Evolutionary conservation across 2,888 invertebrate genomes (phyloP), one percentile per base, ranked within the genome.

Genomic region (Cephus runcator): DNA sequence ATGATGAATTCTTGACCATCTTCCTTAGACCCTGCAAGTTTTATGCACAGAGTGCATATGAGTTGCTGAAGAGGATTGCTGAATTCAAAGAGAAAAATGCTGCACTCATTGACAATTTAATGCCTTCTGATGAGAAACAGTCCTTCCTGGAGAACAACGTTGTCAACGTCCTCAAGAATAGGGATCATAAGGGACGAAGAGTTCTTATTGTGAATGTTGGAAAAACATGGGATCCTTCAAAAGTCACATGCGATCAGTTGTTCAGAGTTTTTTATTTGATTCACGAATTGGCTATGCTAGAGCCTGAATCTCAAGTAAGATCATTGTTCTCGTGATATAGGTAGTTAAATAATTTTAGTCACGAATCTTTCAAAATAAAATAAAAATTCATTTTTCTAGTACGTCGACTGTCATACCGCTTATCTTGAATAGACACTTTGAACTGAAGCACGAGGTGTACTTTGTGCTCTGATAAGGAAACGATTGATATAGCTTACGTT

Each of bases 11-110:
- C 73, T 93, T 97, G 12, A 92, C 94, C n/a, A 95, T 96, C 81
- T 96, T 96, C 88, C 92, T 97, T 79, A 93, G 97, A 79, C 96
- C 96, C 35, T 95, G 96, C 92, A 97, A 97, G 90, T 97, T 94
- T 92, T 97, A 97, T 85, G 95, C 97, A 0, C 93, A 96, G 86
- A 96, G 96, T 91, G 97, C 97, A 0, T 92, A 95, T 78, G 95
- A 95, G 87, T 92, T 97, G 95, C 95, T 97, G 95, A 95, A 95
- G 88, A 93, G 96, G 79, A 93, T 95, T 76, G 96, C 96, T 3
- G 94, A 94, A 81, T 97, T 97, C 91, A 96, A 95, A 88, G 94
- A 94, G 74, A 96, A 96, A 83, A 93, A 97, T 88, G 94, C 94
- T 1, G 88, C 92, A 0, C 90, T 96, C 1, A 90, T 97, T 69